phyloP scores from a whole-genome alignment of 2,888 invertebrate species.

The Agrotis puta region DNA sequence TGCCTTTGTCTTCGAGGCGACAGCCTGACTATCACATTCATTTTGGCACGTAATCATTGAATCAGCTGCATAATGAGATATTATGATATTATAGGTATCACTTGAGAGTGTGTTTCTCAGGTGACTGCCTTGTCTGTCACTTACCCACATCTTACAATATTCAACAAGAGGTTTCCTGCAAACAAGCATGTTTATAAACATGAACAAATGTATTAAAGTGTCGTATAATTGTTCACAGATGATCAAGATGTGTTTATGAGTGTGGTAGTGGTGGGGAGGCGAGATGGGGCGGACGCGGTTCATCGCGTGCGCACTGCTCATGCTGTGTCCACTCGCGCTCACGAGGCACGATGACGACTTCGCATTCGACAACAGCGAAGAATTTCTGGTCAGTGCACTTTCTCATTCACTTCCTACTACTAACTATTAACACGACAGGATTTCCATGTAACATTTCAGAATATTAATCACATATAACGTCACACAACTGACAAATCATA shows the following conservation, averaged over 20 bases:
- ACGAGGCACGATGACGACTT: constrained; percentile 89
- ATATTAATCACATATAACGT: constrained; percentile 63
- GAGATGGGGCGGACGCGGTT: constrained; percentile 81
- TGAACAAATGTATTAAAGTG: constrained; percentile 4
- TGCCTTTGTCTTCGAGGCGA: no score
- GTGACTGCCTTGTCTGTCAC: constrained; percentile 8
- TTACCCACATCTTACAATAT: background rate
- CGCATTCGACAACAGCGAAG: constrained; percentile 88
- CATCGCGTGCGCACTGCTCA: constrained; percentile 82
- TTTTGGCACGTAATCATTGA: background rate
- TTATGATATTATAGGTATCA: background rate
- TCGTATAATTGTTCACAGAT: constrained; percentile 79
- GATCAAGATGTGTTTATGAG: constrained; percentile 86
- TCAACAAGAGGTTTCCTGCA: constrained; percentile 3
- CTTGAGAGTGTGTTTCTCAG: no score
- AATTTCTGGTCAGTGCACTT: constrained; percentile 82
- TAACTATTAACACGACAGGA: constrained; percentile 49
- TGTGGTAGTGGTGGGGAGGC: constrained; percentile 64
- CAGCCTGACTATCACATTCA: no score
- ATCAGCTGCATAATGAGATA: background rate
- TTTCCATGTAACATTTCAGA: constrained; percentile 59
- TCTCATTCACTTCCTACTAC: constrained; percentile 35
- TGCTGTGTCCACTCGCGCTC: constrained; percentile 85
- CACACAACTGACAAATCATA: constrained; percentile 44
- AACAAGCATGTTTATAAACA: constrained; percentile 30